Base-by-base conservation (phyloP, 2,797 vertebrate species). In the Phrynocephalus vlangalii region DNA sequence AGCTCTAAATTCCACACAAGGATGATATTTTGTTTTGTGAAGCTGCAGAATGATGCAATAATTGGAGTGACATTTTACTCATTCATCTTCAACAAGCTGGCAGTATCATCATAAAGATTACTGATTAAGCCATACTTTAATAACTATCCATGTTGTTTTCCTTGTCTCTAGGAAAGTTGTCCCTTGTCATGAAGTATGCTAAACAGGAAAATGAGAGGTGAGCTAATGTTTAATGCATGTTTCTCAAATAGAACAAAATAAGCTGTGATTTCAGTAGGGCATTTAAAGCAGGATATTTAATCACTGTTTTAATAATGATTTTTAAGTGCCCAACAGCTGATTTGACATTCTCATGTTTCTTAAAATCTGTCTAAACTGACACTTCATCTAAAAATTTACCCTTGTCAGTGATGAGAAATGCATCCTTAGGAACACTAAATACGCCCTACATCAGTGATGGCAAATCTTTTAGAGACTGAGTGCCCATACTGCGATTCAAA, bases 281-380 rank as follows among this genome's bases (percentile, higher is more conserved):
- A 56, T 56, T 56, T 56, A 56, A 86, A 76, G 78, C 68, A 92
- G 90, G 88, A 50, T 6, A 89, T 89, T 90, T 93, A 92, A 94
- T 93, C 91, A 92, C 79, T 88, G 95, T 90, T 93, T 93, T 94
- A 92, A 94, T 92, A 91, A 89, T 85, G 89, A 28, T 76, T 50
- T 50, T 72, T 90, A 93, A 94, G 88, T 48, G 87, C 89, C 85
- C 92, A 78, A 83, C 90, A 70, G 85, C 86, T 87, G 85, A 76
- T 81, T 93, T 84, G 44, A 82, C 85, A 1, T 84, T 86, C 78
- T 88, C 50, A 52, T 90, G 67, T 91, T 77, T 87, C 56, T 66
- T 56, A 73, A 82, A 0, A 79, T 88, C 92, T 92, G 89, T 91
- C 86, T 84, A 0, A 77, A 84, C 38, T 0, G 0, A 79, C n/a